Percentiles rank a stretch among this genome's conserved stretches.
Evolutionary conservation across 2,113 vertebrate genomes (phyloP).

Genomic region (Crotophaga sulcirostris): DNA sequence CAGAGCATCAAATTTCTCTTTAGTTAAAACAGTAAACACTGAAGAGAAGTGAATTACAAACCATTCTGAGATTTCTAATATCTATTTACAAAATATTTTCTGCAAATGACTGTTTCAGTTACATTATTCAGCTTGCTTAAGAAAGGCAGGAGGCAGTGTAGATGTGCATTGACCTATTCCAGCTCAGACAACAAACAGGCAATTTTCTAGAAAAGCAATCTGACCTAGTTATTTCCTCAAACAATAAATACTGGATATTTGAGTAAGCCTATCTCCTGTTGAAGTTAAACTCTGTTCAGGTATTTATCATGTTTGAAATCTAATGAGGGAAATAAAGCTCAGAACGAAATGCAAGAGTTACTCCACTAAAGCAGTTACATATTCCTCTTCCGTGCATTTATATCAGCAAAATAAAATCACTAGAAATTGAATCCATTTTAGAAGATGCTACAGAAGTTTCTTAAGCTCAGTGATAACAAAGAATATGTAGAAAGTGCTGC

Average conservation of each 20-base stretch:
- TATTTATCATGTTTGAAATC: background rate
- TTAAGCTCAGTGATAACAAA: background rate
- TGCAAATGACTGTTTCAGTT: background rate
- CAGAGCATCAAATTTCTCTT: background rate
- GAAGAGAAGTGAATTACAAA: background rate
- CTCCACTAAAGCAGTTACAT: background rate
- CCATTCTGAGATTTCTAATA: background rate
- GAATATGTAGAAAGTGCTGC: background rate
- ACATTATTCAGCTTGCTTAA: background rate
- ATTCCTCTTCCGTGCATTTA: background rate
- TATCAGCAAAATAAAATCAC: background rate
- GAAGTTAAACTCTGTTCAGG: background rate
- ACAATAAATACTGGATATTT: background rate
- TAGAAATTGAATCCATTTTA: background rate
- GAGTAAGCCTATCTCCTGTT: background rate
- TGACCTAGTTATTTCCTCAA: background rate
- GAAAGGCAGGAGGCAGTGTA: background rate
- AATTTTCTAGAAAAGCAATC: background rate
- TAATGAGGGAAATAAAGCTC: background rate
- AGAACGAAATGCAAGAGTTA: background rate
- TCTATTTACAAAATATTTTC: background rate
- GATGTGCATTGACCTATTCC: background rate
- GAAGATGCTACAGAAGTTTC: background rate
- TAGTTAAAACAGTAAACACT: background rate
- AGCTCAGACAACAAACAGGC: background rate